Evolutionary conservation across 1,140 invertebrate species (phyloP).

Genomic region (Drosophila guanche): DNA sequence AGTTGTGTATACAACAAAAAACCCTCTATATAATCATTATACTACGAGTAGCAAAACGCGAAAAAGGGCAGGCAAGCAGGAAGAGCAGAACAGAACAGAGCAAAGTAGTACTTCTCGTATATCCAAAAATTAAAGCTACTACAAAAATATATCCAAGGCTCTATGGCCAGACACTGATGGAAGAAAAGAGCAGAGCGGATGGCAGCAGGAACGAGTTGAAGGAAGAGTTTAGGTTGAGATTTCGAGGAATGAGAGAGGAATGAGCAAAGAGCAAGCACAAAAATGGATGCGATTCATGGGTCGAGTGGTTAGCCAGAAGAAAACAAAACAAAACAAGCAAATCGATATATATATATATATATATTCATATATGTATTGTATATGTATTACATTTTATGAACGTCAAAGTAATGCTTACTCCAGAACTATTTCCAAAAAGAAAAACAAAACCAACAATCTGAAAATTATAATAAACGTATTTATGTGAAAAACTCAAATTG

Average conservation of each 20-base stretch:
- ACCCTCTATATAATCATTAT: constrained; percentile 72
- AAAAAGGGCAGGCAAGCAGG: constrained; percentile 27
- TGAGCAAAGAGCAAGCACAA: constrained; percentile 22
- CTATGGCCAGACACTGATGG: neutral
- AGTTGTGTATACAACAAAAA: neutral
- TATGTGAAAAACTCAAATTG: constrained; percentile 59
- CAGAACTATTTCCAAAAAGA: constrained; percentile 69
- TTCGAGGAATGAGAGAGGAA: constrained; percentile 9
- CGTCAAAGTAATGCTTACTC: constrained; percentile 78
- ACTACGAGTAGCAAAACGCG: constrained; percentile 34
- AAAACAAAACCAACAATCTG: constrained; percentile 66
- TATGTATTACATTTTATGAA: constrained; percentile 79
- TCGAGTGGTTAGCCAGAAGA: constrained; percentile 22
- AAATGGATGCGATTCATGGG: constrained; percentile 18
- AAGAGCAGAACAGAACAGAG: constrained; percentile 12
- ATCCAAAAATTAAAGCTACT: too few species aligned
- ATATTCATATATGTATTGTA: constrained; percentile 16
- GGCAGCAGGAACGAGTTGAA: neutral
- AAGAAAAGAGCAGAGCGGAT: constrained; percentile 2
- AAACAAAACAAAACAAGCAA: constrained; percentile 19
- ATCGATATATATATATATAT: constrained; percentile 23
- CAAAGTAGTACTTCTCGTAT: too few species aligned
- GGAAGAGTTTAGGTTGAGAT: neutral
- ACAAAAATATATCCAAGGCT: too few species aligned
- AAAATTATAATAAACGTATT: constrained; percentile 82